Percentiles rank a stretch among this genome's conserved stretches.
Conservation (phyloP, 2,113 vertebrate species). For the Elanoides forficatus region DNA sequence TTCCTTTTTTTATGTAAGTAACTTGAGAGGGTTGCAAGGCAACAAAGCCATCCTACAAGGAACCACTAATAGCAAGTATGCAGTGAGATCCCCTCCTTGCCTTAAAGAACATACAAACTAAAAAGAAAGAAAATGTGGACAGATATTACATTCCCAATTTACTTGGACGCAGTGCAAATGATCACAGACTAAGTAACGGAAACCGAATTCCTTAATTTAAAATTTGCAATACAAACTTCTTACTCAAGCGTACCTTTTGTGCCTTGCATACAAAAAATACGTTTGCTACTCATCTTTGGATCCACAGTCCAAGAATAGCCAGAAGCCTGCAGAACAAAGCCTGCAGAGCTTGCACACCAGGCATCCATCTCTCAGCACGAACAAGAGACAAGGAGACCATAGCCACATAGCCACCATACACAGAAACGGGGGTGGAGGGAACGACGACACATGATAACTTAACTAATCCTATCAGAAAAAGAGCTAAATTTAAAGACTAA, state of each 20-base stretch:
- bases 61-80: fast-evolving
- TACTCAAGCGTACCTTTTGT: not conserved
- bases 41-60: not conserved
- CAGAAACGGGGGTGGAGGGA: not conserved
- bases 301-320: not conserved
- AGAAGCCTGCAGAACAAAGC: not conserved
- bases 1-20: not conserved
- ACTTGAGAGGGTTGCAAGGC: not conserved
- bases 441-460: fast-evolving
- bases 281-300: not conserved
- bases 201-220: not conserved
- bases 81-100: not conserved
- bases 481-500: not conserved
- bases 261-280: not conserved
- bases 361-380: not conserved
- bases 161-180: not conserved
- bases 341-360: not conserved
- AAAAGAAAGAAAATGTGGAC: not conserved
- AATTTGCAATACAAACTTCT: not conserved
- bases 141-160: not conserved
- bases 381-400: not conserved
- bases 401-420: not conserved
- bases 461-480: not conserved
- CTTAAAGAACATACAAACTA: not conserved
- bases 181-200: not conserved